phyloP scores from a whole-genome alignment of 2,113 vertebrate genomes.

The Chaetops frenatus region DNA sequence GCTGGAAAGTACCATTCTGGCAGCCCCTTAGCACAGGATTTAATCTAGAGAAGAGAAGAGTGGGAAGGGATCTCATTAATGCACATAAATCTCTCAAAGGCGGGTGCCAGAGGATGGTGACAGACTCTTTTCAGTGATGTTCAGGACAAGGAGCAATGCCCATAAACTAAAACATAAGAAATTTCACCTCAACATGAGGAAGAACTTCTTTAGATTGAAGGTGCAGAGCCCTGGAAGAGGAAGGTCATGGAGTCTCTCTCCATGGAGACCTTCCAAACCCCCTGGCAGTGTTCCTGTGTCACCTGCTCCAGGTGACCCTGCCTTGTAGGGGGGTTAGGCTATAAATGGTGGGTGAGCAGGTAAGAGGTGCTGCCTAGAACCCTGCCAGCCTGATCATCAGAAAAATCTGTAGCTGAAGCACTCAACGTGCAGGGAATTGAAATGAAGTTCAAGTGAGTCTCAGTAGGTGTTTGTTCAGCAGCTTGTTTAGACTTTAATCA shows the following conservation, averaged over 20 bases:
- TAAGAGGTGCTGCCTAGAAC: background rate
- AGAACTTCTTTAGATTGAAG: background rate
- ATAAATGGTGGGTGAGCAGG: background rate
- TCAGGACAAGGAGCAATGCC: background rate
- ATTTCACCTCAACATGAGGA: background rate
- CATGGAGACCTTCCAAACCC: background rate
- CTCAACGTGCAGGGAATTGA: background rate
- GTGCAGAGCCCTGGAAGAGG: background rate
- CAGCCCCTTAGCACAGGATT: background rate
- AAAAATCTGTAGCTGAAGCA: background rate
- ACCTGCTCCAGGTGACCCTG: background rate
- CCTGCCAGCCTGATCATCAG: background rate
- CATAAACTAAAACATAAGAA: background rate
- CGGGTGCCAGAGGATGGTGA: background rate
- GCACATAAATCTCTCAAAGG: background rate
- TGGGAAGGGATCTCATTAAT: background rate
- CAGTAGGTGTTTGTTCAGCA: constrained; percentile 5
- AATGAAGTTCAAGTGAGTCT: background rate
- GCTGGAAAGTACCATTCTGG: background rate
- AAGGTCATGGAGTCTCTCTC: background rate
- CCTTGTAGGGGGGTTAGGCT: background rate
- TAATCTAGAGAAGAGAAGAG: background rate
- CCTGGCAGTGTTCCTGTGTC: background rate
- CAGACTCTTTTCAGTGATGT: background rate
- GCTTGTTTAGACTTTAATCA: constrained; percentile 32